Evolutionary conservation across 2,797 vertebrate species (phyloP).

Genomic region (Chromis chromis): DNA sequence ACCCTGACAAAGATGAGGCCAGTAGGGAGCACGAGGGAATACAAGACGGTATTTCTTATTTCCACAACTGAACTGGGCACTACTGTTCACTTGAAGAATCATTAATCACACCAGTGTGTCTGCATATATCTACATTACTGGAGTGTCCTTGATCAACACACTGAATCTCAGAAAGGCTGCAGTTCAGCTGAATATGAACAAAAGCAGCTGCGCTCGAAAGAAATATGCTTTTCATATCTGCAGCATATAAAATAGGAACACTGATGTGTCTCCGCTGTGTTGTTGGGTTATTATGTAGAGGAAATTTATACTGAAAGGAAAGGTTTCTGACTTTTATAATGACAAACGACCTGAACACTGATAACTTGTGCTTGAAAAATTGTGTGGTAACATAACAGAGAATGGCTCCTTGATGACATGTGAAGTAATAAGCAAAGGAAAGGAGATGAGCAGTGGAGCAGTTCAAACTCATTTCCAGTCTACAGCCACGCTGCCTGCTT

Average conservation of each 20-base stretch:
- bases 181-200: constrained; percentile 13
- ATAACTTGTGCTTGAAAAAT: constrained; percentile 19
- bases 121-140: constrained; percentile 38
- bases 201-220: constrained; percentile 19
- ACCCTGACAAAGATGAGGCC: constrained; percentile 37
- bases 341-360: constrained; percentile 26
- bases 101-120: constrained; percentile 39
- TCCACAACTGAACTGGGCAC: constrained; percentile 6
- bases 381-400: background rate
- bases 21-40: constrained; percentile 24
- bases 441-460: constrained; percentile 14
- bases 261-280: constrained; percentile 16
- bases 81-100: constrained; percentile 20
- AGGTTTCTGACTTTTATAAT: constrained; percentile 36
- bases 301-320: constrained; percentile 37
- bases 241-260: constrained; percentile 30
- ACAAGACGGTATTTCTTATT: constrained; percentile 42
- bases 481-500: background rate
- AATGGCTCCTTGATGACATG: constrained; percentile 20
- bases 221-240: constrained; percentile 33
- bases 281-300: constrained; percentile 7
- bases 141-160: constrained; percentile 52
- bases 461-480: constrained; percentile 4
- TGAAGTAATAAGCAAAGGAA: constrained; percentile 30
- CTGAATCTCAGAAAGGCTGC: constrained; percentile 27